Percentiles rank a stretch among this genome's conserved stretches.
Conservation (phyloP, 2,797 vertebrate species). For the Siniperca undulata region DNA sequence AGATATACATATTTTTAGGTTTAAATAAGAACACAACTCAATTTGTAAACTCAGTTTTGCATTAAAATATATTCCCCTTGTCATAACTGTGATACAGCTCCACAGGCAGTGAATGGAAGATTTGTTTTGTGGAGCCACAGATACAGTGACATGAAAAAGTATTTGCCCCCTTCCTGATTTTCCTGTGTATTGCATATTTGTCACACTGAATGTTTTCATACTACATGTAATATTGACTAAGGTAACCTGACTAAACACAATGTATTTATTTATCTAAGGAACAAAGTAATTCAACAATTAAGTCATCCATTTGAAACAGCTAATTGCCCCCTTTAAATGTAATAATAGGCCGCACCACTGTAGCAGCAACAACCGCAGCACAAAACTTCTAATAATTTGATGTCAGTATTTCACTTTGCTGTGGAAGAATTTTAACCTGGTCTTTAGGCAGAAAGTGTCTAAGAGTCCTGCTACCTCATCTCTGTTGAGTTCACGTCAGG, state of each 20-base stretch:
- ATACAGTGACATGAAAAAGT: not conserved
- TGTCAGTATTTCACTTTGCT: conserved; percentile 1
- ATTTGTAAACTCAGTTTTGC: not conserved
- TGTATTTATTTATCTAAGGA: conserved; percentile 16
- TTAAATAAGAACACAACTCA: not conserved
- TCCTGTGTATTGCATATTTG: not conserved
- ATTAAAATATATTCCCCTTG: not conserved
- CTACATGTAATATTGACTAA: not conserved
- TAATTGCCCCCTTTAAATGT: conserved; percentile 25
- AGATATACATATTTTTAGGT: not conserved
- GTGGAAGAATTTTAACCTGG: not conserved
- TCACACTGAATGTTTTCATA: conserved; percentile 11
- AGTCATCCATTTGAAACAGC: conserved; percentile 29
- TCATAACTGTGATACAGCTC: not conserved
- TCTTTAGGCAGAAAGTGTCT: not conserved
- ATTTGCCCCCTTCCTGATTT: not conserved
- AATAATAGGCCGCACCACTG: conserved; percentile 26
- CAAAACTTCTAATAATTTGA: conserved; percentile 9
- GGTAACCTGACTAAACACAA: conserved; percentile 16
- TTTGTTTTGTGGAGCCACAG: not conserved
- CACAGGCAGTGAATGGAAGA: not conserved
- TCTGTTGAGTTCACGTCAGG: not conserved
- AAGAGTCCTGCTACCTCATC: not conserved
- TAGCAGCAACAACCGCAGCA: conserved; percentile 28
- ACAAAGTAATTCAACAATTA: conserved; percentile 9